These are phyloP conservation scores for Cacatua alba DNA, from an alignment of 2,113 vertebrate species.

Conservation along the genomic window DNA sequence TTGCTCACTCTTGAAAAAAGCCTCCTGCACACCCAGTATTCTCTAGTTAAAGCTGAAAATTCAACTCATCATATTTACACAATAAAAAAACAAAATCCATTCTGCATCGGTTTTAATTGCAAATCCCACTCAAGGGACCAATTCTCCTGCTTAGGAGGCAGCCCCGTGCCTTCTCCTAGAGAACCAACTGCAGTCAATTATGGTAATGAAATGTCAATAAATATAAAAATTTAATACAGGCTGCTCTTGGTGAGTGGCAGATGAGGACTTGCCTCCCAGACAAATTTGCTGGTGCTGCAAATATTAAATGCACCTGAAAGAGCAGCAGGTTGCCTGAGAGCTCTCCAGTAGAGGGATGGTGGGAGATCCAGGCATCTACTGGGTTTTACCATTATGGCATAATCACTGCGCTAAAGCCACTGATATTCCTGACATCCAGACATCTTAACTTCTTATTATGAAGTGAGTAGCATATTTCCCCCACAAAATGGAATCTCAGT, in stretches of 20 bases:
- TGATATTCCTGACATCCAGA: constrained; percentile 45
- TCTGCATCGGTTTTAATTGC: constrained; percentile 92
- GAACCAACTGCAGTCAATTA: constrained; percentile 96
- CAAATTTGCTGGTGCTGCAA: constrained; percentile 95
- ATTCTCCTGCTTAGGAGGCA: constrained; percentile 86
- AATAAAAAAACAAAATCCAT: constrained; percentile 86
- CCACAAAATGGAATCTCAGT: background rate
- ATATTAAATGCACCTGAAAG: constrained; percentile 91
- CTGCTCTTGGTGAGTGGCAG: constrained; percentile 94
- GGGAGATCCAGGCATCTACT: constrained; percentile 61
- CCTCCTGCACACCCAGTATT: constrained; percentile 74
- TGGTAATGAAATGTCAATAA: constrained; percentile 99
- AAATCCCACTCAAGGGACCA: constrained; percentile 87
- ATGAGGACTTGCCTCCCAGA: constrained; percentile 93
- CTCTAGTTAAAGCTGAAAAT: constrained; percentile 82
- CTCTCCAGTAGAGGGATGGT: constrained; percentile 65
- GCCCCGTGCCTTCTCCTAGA: constrained; percentile 83
- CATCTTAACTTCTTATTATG: constrained; percentile 67
- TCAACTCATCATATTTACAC: constrained; percentile 91
- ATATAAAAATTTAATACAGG: constrained; percentile 99
- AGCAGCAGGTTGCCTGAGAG: constrained; percentile 71
- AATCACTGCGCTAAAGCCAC: constrained; percentile 26
- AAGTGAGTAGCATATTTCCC: background rate
- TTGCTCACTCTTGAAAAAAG: constrained; percentile 79
- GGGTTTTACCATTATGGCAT: constrained; percentile 60